Conservation (phyloP, 2,888 invertebrate genomes). For the Neoscelio sp. region DNA sequence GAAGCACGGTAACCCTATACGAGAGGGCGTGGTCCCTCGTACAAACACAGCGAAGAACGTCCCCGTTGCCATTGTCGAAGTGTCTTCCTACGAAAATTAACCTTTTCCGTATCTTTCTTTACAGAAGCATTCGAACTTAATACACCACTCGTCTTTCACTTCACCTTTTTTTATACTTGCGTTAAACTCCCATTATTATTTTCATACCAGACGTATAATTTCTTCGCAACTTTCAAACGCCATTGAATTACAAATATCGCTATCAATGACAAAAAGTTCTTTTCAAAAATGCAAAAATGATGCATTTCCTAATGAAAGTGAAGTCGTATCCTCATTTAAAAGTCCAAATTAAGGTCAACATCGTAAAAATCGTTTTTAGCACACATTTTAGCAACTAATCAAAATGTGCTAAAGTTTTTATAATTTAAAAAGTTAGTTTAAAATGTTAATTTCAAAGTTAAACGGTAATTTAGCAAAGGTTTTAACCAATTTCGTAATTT, state of each 20-base stretch:
- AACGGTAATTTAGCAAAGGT: too few species aligned
- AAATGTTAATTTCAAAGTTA: too few species aligned
- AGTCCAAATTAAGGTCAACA: too few species aligned
- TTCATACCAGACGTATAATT: slow-evolving; percentile 48
- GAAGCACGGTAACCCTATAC: slow-evolving; percentile 77
- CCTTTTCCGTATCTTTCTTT: slow-evolving; percentile 64
- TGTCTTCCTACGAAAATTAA: slow-evolving; percentile 67
- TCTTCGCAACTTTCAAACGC: slow-evolving; percentile 55
- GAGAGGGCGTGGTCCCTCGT: slow-evolving; percentile 76
- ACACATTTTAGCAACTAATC: too few species aligned
- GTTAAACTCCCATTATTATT: slow-evolving; percentile 49
- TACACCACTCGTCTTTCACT: slow-evolving; percentile 20
- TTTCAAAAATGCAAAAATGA: slow-evolving; percentile 9
- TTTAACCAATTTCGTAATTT: too few species aligned
- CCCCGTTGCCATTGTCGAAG: slow-evolving; percentile 52
- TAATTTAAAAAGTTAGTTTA: too few species aligned
- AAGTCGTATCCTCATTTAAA: too few species aligned
- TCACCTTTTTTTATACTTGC: slow-evolving; percentile 19
- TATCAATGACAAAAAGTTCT: slow-evolving; percentile 15
- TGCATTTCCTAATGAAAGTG: too few species aligned
- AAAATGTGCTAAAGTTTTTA: too few species aligned
- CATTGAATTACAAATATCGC: slow-evolving; percentile 51
- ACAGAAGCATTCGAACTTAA: slow-evolving; percentile 50
- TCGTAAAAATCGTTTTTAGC: too few species aligned
- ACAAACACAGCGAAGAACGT: slow-evolving; percentile 46